phyloP scores from a whole-genome alignment of 2,888 invertebrate species.

The Drosophila lutescens region DNA sequence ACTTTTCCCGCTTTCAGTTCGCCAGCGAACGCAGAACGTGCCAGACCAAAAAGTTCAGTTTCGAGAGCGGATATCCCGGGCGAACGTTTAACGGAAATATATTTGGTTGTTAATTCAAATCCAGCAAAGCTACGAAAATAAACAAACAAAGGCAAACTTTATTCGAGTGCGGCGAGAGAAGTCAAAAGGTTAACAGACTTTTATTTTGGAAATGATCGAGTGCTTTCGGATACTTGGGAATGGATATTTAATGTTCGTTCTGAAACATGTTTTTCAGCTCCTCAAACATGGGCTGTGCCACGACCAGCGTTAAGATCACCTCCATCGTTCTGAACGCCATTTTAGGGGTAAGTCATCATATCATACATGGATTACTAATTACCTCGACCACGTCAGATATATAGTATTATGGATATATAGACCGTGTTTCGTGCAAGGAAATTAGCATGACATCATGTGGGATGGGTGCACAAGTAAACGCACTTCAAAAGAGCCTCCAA shows the following conservation, averaged over 20 bases:
- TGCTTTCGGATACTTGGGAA: slow-evolving; percentile 23
- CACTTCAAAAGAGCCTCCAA: slow-evolving; percentile 42
- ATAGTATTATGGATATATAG: not conserved
- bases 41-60: slow-evolving; percentile 55
- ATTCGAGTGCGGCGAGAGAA: slow-evolving; percentile 27
- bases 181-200: slow-evolving; percentile 69
- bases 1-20: slow-evolving; percentile 74
- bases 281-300: slow-evolving; percentile 77
- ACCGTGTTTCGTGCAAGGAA: slow-evolving; percentile 27
- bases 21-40: slow-evolving; percentile 74
- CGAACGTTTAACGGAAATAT: slow-evolving; percentile 39
- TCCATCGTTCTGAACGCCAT: slow-evolving; percentile 75
- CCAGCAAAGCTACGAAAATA: slow-evolving; percentile 15
- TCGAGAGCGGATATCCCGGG: slow-evolving; percentile 30
- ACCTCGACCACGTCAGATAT: slow-evolving; percentile 5
- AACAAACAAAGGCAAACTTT: slow-evolving; percentile 35
- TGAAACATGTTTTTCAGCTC: slow-evolving; percentile 30
- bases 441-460: slow-evolving; percentile 43
- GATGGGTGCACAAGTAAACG: slow-evolving; percentile 30
- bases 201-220: slow-evolving; percentile 1
- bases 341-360: slow-evolving; percentile 78
- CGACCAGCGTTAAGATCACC: slow-evolving; percentile 76
- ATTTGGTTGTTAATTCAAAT: slow-evolving; percentile 40
- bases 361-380: slow-evolving; percentile 26
- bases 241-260: slow-evolving; percentile 2